A percentile compares a stretch with the other conserved stretches of the same genome.
phyloP scores from a whole-genome alignment of 2,797 vertebrate genomes.

The Acipenser oxyrinchus region DNA sequence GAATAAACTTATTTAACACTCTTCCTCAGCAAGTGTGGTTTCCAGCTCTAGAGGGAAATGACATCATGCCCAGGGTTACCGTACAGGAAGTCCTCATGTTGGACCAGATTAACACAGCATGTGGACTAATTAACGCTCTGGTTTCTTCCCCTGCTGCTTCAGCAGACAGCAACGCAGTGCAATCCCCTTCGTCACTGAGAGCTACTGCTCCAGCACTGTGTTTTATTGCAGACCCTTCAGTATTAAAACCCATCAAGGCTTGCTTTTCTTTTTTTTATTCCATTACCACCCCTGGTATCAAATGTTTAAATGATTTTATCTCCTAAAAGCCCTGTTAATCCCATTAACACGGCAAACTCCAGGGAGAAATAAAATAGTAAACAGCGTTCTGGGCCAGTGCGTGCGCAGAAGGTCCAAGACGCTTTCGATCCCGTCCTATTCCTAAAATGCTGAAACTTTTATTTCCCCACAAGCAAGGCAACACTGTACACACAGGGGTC shows the following conservation, averaged over 20 bases:
- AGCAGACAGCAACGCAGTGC: not conserved
- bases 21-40: conserved; percentile 7
- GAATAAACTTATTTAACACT: conserved; percentile 5
- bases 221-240: conserved; percentile 3
- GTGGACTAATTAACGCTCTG: conserved; percentile 16
- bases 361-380: not conserved
- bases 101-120: conserved; percentile 15
- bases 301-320: not conserved
- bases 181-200: not conserved
- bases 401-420: too few species aligned
- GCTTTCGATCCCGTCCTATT: too few species aligned
- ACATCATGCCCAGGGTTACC: conserved; percentile 11
- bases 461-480: conserved; percentile 10
- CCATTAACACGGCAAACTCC: not conserved
- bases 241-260: not conserved
- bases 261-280: not conserved
- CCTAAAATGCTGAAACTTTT: too few species aligned
- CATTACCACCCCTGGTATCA: not conserved
- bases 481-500: conserved; percentile 38
- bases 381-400: not conserved
- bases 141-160: not conserved
- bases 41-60: conserved; percentile 11
- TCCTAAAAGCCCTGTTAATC: not conserved
- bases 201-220: not conserved
- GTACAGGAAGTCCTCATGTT: conserved; percentile 13